Percentiles rank a stretch among this genome's conserved stretches.
Conservation (phyloP, 2,797 vertebrate species). For the Apodemus agrarius region DNA sequence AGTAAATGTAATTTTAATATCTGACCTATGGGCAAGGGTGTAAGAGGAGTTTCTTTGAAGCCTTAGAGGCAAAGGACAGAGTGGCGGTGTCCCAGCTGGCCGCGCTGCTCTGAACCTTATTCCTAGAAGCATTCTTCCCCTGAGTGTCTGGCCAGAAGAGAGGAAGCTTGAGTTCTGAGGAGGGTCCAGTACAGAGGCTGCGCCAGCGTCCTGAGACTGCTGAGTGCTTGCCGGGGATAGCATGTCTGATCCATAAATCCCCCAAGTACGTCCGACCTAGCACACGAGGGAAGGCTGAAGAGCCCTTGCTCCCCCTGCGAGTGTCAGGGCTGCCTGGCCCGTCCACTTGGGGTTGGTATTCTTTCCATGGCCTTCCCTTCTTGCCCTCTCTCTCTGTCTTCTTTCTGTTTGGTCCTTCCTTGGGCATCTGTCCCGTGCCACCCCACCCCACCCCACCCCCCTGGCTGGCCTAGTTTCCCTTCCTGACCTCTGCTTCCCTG, state of each 20-base stretch:
- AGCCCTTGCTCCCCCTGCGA: background rate
- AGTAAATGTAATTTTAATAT: slow-evolving; percentile 42
- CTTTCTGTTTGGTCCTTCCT: background rate
- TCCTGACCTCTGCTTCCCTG: background rate
- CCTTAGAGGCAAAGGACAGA: slow-evolving; percentile 2
- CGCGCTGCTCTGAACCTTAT: background rate
- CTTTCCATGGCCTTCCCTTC: slow-evolving; percentile 5
- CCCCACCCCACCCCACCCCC: background rate
- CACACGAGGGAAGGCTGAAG: slow-evolving; percentile 48
- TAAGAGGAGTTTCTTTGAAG: background rate
- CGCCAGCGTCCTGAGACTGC: slow-evolving; percentile 17
- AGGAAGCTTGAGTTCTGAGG: background rate
- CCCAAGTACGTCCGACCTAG: background rate
- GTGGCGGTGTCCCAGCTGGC: background rate
- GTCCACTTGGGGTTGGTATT: background rate
- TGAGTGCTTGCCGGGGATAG: background rate
- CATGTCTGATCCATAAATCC: slow-evolving; percentile 66
- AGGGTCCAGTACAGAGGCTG: background rate
- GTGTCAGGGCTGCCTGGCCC: background rate
- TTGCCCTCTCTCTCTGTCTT: background rate
- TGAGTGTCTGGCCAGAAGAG: background rate
- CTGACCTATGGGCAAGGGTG: background rate
- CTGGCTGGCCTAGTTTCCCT: background rate
- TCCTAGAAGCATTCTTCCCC: background rate
- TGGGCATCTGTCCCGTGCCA: background rate